Evolutionary conservation across 2,797 vertebrate species (phyloP).

Genomic region (Monodelphis domestica): DNA sequence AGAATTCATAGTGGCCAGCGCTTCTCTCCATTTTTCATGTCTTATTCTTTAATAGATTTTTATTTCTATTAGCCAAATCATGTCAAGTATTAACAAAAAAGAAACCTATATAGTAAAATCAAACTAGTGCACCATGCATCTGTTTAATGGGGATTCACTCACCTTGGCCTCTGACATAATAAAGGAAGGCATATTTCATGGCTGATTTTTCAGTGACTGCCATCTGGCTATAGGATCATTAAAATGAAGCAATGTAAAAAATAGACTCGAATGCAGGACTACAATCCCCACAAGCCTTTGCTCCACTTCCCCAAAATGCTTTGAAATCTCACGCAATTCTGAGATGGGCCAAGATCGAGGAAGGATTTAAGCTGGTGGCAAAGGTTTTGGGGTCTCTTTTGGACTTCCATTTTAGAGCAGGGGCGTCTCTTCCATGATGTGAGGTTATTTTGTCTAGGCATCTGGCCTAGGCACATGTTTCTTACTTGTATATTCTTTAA

Average conservation of each 20-base stretch:
- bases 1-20: background rate
- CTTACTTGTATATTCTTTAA: too few species aligned
- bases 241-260: constrained; percentile 42
- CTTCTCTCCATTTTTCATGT: background rate
- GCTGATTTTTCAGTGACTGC: constrained; percentile 12
- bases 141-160: constrained; percentile 2
- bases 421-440: too few species aligned
- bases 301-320: too few species aligned
- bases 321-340: too few species aligned
- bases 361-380: too few species aligned
- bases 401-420: too few species aligned
- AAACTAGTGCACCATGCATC: background rate
- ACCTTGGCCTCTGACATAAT: constrained; percentile 2
- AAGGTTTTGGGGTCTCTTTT: too few species aligned
- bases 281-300: too few species aligned
- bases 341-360: too few species aligned
- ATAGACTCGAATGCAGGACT: too few species aligned
- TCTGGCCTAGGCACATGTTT: too few species aligned
- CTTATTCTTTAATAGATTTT: constrained; percentile 16
- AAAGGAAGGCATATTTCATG: background rate
- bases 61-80: constrained; percentile 31
- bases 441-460: too few species aligned
- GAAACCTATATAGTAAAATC: background rate
- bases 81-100: background rate
- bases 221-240: constrained; percentile 29